These are phyloP conservation scores for Sphecodes monilicornis DNA, from an alignment of 2,888 invertebrate species.

Conservation along the genomic window DNA sequence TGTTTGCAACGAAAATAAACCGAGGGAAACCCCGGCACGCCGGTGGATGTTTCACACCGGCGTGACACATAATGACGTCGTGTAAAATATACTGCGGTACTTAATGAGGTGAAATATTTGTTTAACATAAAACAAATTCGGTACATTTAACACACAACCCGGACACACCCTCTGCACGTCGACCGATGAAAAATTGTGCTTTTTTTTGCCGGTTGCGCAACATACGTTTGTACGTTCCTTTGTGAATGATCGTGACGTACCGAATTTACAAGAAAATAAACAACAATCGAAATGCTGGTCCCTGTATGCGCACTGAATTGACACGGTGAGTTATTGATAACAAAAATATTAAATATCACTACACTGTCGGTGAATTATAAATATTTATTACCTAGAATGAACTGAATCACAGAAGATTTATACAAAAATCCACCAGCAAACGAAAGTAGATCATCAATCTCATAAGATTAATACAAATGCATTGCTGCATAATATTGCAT, in stretches of 20 bases:
- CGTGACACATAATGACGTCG: constrained; percentile 30
- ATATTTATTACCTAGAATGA: neutral
- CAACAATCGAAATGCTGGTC: neutral
- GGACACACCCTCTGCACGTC: too few species aligned
- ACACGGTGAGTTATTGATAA: neutral
- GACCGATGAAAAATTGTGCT: neutral
- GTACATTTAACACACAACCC: constrained; percentile 23
- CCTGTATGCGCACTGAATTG: neutral
- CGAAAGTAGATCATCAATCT: too few species aligned
- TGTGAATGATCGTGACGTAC: neutral
- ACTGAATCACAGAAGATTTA: neutral
- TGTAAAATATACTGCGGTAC: constrained; percentile 35
- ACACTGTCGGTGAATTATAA: neutral
- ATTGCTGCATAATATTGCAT: neutral
- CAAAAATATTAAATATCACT: neutral
- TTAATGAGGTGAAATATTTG: constrained; percentile 49
- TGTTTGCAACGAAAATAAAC: constrained; percentile 47
- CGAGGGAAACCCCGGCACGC: neutral
- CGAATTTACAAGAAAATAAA: neutral
- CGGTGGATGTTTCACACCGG: constrained; percentile 27
- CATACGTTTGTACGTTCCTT: neutral
- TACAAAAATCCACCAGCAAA: too few species aligned
- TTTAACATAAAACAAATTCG: constrained; percentile 32
- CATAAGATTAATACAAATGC: neutral
- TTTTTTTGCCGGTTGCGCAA: neutral